These are phyloP conservation scores for Perognathus longimembris DNA, from an alignment of 2,113 vertebrate species.

Conservation along the genomic window DNA sequence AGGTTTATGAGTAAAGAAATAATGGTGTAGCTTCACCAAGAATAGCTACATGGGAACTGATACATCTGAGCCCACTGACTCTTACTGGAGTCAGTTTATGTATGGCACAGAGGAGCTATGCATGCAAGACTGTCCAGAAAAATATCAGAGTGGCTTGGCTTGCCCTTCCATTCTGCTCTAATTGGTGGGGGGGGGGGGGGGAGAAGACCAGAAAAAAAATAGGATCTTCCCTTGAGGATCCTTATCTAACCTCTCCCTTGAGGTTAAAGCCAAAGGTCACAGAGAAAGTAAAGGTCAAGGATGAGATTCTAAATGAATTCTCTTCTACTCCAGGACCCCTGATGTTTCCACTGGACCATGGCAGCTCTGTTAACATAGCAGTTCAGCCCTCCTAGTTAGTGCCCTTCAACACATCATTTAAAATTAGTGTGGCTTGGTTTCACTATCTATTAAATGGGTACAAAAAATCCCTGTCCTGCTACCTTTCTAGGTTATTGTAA, in stretches of 20 bases:
- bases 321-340: neutral
- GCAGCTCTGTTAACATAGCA: neutral
- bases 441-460: neutral
- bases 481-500: neutral
- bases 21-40: neutral
- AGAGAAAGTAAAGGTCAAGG: neutral
- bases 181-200: neutral
- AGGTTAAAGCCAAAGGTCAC: neutral
- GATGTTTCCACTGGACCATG: neutral
- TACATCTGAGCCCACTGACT: neutral
- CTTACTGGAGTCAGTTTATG: neutral
- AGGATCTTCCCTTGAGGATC: neutral
- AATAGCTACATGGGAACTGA: neutral
- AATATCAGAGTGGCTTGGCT: neutral
- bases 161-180: neutral
- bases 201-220: rapidly evolving
- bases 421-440: neutral
- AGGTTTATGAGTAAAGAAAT: neutral
- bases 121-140: neutral
- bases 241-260: neutral
- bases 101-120: rapidly evolving
- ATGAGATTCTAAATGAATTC: neutral
- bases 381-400: neutral
- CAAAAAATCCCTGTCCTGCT: neutral
- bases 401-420: neutral